Conservation (phyloP, 2,888 invertebrate species). For the Mongoloraphidia duomilia region DNA sequence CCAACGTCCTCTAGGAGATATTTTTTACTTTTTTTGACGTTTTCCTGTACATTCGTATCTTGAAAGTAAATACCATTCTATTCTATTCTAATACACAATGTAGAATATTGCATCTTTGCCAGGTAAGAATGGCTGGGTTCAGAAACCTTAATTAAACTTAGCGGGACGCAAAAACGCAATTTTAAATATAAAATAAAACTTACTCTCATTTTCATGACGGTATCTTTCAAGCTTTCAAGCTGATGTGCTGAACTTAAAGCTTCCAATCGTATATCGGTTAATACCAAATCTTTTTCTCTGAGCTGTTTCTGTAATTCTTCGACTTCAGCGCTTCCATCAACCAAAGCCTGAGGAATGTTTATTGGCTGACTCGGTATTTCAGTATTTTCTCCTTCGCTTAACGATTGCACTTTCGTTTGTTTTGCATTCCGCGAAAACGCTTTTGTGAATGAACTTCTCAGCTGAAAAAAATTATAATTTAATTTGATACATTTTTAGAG, state of each 20-base stretch:
- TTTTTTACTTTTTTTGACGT: no score
- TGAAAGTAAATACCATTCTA: no score
- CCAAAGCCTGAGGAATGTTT: constrained; percentile 24
- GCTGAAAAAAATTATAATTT: constrained; percentile 31
- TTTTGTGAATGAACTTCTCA: constrained; percentile 93
- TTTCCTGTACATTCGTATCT: no score
- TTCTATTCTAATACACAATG: background rate
- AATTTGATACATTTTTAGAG: background rate
- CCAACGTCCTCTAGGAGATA: no score
- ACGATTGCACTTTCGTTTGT: constrained; percentile 46
- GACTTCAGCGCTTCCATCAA: constrained; percentile 39
- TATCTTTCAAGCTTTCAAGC: constrained; percentile 88
- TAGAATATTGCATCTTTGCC: constrained; percentile 3
- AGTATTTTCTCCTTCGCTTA: constrained; percentile 14
- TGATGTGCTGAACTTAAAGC: constrained; percentile 95
- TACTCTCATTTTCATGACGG: constrained; percentile 93
- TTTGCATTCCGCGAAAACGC: constrained; percentile 82
- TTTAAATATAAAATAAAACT: constrained; percentile 19
- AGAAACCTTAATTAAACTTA: background rate
- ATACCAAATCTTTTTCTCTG: constrained; percentile 86
- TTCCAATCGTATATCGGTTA: constrained; percentile 92
- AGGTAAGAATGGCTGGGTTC: background rate
- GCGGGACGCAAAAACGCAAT: background rate
- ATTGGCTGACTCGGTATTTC: constrained; percentile 15
- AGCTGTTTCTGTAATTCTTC: constrained; percentile 86